Evolutionary conservation across 2,888 invertebrate species (phyloP).

Genomic region (Ectemnius cavifrons): DNA sequence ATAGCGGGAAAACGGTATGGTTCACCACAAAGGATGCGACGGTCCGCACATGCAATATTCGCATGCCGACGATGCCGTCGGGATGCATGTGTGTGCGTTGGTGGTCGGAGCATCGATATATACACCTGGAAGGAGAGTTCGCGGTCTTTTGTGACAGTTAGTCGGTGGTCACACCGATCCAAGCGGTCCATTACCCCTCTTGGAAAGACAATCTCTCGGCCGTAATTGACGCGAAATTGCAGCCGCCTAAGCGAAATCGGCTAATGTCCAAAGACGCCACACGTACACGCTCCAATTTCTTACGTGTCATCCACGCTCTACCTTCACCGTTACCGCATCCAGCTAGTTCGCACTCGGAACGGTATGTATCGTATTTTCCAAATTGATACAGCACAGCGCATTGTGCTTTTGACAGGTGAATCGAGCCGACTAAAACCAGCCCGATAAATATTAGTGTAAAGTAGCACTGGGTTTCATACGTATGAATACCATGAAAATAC

Average conservation of each 20-base stretch:
- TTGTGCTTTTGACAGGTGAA: neutral
- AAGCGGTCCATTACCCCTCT: conserved; percentile 59
- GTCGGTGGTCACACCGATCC: conserved; percentile 65
- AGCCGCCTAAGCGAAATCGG: conserved; percentile 63
- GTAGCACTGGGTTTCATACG: too few species aligned
- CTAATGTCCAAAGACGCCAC: conserved; percentile 60
- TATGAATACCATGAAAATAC: too few species aligned
- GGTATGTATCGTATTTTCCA: neutral
- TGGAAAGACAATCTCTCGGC: conserved; percentile 61
- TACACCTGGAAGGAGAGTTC: conserved; percentile 25
- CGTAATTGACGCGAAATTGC: conserved; percentile 68
- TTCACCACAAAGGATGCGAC: conserved; percentile 29
- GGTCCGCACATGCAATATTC: conserved; percentile 26
- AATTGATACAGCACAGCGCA: neutral
- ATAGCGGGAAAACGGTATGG: conserved; percentile 32
- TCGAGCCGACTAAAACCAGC: neutral
- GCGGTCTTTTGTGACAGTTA: conserved; percentile 67
- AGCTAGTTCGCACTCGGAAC: neutral
- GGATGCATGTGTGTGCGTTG: neutral
- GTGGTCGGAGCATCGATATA: conserved; percentile 2
- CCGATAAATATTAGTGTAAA: too few species aligned
- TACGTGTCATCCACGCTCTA: neutral
- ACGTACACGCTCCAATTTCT: conserved; percentile 19
- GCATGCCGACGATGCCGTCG: neutral
- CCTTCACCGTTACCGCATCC: neutral